Base-by-base conservation (phyloP, 2,888 invertebrate species). In the Asteroscopus sphinx region DNA sequence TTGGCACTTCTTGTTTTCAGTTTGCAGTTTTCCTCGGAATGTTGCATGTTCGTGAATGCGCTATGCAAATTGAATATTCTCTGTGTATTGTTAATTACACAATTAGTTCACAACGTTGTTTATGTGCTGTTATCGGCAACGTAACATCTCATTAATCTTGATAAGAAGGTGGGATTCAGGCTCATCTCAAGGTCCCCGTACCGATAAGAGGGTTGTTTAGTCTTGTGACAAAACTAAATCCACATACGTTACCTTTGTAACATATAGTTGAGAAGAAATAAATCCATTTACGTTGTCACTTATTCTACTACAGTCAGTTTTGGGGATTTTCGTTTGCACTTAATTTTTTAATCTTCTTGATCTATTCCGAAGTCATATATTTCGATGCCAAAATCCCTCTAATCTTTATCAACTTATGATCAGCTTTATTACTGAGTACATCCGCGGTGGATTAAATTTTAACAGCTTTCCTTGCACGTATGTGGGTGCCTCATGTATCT, bases 111-210 rank as follows among this genome's bases (percentile, higher is more conserved):
- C 63, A 70, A 68, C 56, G 61, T 61, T 46, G 52, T 40, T 25
- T 62, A 40, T 45, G 45, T 73, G 68, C 48, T 57, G 62, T 63
- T 74, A 79, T 80, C 79, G 41, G 45, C 56, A 68, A 68, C 77
- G 69, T 74, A 77, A 71, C 69, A 80, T 81, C 80, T 77, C 80
- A 80, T 84, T 89, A 89, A 91, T 89, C 91, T 88, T 85, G 89
- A 91, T 91, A 90, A 90, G 85, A 75, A 79, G 80, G 81, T 83
- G 64, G 80, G 83, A 84, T 82, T 80, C 75, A 74, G 77, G 82
- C 81, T 88, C 84, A 85, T 86, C 84, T 82, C 89, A 91, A 91
- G 91, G 92, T 70, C 82, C 78, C 62, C 56, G 39, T 56, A 68
- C 72, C 74, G 92, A 92, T 92, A 92, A 92, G 85, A 81, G 68